Base-by-base conservation (phyloP, 1,140 invertebrate species). In the Bombus terrestris region DNA sequence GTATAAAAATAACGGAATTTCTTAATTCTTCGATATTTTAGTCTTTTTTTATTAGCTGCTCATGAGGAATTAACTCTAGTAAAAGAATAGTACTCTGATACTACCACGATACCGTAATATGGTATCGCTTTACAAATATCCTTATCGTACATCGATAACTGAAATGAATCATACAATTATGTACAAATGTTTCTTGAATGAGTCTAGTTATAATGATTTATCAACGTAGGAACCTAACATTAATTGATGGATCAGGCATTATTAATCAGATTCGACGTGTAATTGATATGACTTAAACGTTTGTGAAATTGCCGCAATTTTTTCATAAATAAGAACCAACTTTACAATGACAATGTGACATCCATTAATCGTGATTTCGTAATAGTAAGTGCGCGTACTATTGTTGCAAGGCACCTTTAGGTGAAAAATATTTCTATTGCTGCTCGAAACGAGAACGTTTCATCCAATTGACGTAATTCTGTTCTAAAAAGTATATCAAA, bases 81-180 rank as follows among this genome's bases (percentile, higher is more conserved):
- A 22, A 68, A 73, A 81, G 64, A 68, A 28, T 85, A 84, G 37
- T 43, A 76, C 28, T 12, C 12, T 47, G 10, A 28, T 72, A 71
- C 80, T 72, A 71, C 80, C 53, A 43, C 78, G 57, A 41, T 80
- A 85, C 18, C n/a, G 35, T 68, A 53, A 85, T 41, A 62, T 82
- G 74, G 43, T 91, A 89, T 92, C 83, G 71, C 57, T 91, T 69
- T 71, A 81, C 88, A 93, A 92, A 91, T 82, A 92, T 53, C 35
- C 74, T 91, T 91, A 91, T 91, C 90, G 73, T 83, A 1, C 37
- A 5, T 53, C 59, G 90, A 91, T 91, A 91, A 91, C 81, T 53
- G 32, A 75, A 74, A 75, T 93, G 92, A 93, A 90, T 93, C 92
- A 93, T 81, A 59, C 47, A 68, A 71, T 59, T 71, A 47, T 37